Percentiles rank a stretch among this genome's conserved stretches.
phyloP scores from a whole-genome alignment of 2,113 vertebrate species.

The Cheilinus undulatus region DNA sequence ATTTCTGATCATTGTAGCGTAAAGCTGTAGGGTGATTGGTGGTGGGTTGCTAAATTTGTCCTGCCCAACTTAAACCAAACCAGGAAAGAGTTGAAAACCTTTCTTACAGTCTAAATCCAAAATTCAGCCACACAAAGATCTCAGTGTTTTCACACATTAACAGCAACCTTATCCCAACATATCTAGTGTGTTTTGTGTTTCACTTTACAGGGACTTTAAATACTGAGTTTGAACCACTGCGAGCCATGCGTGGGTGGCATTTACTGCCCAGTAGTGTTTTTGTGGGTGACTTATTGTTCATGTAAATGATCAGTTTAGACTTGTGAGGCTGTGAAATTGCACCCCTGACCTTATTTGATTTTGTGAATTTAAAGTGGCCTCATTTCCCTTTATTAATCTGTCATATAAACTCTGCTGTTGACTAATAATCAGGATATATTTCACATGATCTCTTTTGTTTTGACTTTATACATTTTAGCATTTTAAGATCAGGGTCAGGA shows the following conservation, averaged over 20 bases:
- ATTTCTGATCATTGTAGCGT: too few species aligned
- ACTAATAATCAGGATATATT: neutral
- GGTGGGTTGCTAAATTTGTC: too few species aligned
- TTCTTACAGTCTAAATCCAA: too few species aligned
- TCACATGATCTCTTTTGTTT: too few species aligned
- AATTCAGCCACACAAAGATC: too few species aligned
- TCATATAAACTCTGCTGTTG: conserved; percentile 15
- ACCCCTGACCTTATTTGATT: conserved; percentile 27
- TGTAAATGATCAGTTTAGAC: conserved; percentile 47
- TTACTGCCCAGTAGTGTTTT: conserved; percentile 30
- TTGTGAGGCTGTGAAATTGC: conserved; percentile 10
- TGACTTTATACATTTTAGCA: neutral
- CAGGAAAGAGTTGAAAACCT: too few species aligned
- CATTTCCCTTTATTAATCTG: neutral
- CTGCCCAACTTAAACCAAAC: too few species aligned
- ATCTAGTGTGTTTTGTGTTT: too few species aligned
- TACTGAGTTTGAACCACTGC: conserved; percentile 27
- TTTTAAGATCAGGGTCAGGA: neutral
- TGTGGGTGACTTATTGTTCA: conserved; percentile 37
- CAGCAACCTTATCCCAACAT: too few species aligned
- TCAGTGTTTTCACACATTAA: too few species aligned
- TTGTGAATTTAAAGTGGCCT: conserved; percentile 34
- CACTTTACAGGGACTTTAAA: too few species aligned
- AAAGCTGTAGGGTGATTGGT: too few species aligned
- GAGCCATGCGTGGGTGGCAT: conserved; percentile 32